Evolutionary conservation across 2,113 vertebrate species (phyloP).

Genomic region (Nannobrachium achirus): DNA sequence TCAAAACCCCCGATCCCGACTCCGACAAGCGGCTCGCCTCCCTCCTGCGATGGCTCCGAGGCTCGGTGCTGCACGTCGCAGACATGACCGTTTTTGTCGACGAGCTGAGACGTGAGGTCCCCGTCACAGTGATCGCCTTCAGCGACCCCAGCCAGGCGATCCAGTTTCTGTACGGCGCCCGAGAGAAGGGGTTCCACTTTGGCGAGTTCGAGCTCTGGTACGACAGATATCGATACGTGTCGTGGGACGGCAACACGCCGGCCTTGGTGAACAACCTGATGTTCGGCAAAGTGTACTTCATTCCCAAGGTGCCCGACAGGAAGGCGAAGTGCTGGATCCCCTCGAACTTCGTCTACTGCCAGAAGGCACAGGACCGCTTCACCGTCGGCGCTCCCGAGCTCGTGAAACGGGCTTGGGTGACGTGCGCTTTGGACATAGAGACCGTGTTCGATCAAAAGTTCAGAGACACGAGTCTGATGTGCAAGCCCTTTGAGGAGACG

Average conservation of each 20-base stretch:
- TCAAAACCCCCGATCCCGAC: neutral
- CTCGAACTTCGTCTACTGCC: neutral
- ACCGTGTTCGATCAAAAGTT: neutral
- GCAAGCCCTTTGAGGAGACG: neutral
- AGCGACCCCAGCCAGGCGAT: neutral
- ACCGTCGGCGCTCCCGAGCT: neutral
- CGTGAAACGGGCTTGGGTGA: neutral
- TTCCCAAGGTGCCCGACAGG: neutral
- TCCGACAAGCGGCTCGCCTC: too few relatives aligned
- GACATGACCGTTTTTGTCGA: neutral
- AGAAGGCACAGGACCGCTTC: neutral
- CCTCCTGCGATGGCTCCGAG: neutral
- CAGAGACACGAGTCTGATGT: neutral
- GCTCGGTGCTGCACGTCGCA: neutral
- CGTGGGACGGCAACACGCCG: constrained; percentile 1
- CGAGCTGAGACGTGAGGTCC: neutral
- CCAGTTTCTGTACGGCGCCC: neutral
- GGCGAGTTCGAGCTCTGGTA: constrained; percentile 1
- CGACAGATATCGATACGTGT: neutral
- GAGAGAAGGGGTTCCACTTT: constrained; percentile 1
- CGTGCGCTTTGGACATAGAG: constrained; percentile 8
- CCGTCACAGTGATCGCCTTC: neutral
- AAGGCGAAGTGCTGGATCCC: neutral
- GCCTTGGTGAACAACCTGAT: constrained; percentile 8
- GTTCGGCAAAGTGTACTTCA: constrained; percentile 4